These are phyloP conservation scores for Trichopoda pennipes DNA, from an alignment of 2,888 invertebrate genomes.

Conservation along the genomic window DNA sequence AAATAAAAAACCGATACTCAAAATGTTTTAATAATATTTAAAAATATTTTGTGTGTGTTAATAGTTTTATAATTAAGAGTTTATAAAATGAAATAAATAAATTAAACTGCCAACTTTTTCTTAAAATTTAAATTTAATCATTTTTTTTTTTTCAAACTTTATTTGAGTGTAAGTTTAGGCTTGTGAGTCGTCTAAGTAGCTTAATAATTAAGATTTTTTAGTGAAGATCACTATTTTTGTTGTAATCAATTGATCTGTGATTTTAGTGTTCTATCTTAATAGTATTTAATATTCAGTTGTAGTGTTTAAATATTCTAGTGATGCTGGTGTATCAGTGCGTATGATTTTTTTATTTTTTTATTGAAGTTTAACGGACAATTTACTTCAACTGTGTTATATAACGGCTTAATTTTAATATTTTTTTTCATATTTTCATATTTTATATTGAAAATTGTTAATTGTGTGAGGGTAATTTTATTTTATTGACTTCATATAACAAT, in stretches of 20 bases:
- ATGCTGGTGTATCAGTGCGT: background rate
- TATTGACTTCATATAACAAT: constrained; percentile 31
- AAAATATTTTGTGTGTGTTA: background rate
- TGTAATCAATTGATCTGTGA: background rate
- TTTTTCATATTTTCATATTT: background rate
- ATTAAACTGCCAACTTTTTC: background rate
- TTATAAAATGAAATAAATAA: background rate
- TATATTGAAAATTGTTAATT: constrained; percentile 16
- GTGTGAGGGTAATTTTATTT: constrained; percentile 31
- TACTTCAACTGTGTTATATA: constrained; percentile 24
- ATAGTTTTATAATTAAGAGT: background rate
- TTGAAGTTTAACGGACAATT: constrained; percentile 24
- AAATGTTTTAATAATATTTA: constrained; percentile 1
- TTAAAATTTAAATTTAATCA: background rate
- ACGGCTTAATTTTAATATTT: constrained; percentile 13
- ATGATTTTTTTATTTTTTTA: background rate
- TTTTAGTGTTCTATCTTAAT: no score
- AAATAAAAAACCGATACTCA: background rate
- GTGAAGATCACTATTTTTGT: background rate
- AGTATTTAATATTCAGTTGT: background rate
- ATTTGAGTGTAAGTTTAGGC: no score
- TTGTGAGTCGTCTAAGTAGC: no score
- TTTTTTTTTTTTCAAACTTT: no score
- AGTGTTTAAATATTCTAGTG: background rate
- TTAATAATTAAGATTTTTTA: no score